Evolutionary conservation across 53 echinoderm and acorn worm genomes (phyloP).

Genomic region (Paracentrotus lividus): DNA sequence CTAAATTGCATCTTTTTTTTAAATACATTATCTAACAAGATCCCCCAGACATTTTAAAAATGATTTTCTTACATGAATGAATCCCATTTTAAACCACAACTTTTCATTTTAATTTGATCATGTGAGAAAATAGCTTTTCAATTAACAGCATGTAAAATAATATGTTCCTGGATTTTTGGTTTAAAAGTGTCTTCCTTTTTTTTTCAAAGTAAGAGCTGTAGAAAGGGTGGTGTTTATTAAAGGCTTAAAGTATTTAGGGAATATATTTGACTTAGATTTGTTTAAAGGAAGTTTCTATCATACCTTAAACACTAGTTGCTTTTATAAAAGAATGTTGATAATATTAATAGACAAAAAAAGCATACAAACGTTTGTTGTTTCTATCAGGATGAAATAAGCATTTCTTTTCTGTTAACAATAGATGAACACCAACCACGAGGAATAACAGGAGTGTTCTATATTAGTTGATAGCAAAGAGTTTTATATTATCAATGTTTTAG

Average conservation of each 20-base stretch:
- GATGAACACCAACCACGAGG: not conserved
- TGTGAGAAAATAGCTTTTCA: not conserved
- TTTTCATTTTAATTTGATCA: not conserved
- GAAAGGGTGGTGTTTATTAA: not conserved
- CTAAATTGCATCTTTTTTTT: constrained; percentile 2
- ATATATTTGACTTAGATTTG: not conserved
- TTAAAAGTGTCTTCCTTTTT: not conserved
- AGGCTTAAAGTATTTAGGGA: not conserved
- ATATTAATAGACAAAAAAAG: no score
- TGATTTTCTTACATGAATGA: constrained; percentile 23
- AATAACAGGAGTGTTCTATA: not conserved
- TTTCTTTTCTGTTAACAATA: not conserved
- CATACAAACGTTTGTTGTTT: no score
- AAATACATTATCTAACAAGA: constrained; percentile 19
- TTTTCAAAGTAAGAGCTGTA: not conserved
- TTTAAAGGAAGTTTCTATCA: not conserved
- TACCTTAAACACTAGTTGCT: not conserved
- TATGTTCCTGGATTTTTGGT: not conserved
- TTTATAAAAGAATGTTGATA: not conserved
- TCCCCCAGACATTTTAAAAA: not conserved
- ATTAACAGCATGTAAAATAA: not conserved
- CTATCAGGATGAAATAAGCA: not conserved
- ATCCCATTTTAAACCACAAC: not conserved
- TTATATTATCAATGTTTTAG: not conserved
- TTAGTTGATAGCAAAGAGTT: not conserved